Conservation (phyloP, 23 tunicate genomes). For the Halocynthia roretzi region DNA sequence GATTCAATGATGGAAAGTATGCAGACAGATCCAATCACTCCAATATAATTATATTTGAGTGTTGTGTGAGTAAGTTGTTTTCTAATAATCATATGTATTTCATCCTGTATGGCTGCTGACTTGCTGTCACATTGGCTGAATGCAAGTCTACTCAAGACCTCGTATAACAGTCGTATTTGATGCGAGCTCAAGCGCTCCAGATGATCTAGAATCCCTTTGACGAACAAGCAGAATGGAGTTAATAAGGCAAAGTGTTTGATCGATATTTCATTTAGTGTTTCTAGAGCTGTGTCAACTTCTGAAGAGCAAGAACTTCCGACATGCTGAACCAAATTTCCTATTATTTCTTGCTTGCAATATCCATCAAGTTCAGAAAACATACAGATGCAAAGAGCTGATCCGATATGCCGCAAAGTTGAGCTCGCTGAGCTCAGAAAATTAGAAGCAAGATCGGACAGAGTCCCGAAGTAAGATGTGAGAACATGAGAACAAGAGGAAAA, state of each 20-base stretch:
- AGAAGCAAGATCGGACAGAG: constrained; percentile 28
- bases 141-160: constrained; percentile 35
- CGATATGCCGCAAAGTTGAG: constrained; percentile 18
- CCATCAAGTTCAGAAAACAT: constrained; percentile 50
- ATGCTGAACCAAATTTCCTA: constrained; percentile 55
- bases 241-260: constrained; percentile 21
- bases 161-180: constrained; percentile 44
- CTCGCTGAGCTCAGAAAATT: constrained; percentile 46
- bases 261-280: constrained; percentile 31
- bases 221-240: constrained; percentile 31
- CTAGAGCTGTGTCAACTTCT: constrained; percentile 66
- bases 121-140: constrained; percentile 10
- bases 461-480: constrained; percentile 27
- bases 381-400: constrained; percentile 35
- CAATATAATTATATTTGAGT: constrained; percentile 11
- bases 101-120: constrained; percentile 58
- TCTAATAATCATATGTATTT: constrained; percentile 49
- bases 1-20: not conserved
- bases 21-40: constrained; percentile 18
- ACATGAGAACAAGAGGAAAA: constrained; percentile 43
- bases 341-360: constrained; percentile 49
- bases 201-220: constrained; percentile 49
- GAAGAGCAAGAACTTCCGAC: constrained; percentile 26
- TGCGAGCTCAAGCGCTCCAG: constrained; percentile 53
- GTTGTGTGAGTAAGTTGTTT: constrained; percentile 52